Evolutionary conservation across 2,113 vertebrate species (phyloP), one percentile per base, ranked within the genome.

Genomic region (Ranitomeya variabilis): DNA sequence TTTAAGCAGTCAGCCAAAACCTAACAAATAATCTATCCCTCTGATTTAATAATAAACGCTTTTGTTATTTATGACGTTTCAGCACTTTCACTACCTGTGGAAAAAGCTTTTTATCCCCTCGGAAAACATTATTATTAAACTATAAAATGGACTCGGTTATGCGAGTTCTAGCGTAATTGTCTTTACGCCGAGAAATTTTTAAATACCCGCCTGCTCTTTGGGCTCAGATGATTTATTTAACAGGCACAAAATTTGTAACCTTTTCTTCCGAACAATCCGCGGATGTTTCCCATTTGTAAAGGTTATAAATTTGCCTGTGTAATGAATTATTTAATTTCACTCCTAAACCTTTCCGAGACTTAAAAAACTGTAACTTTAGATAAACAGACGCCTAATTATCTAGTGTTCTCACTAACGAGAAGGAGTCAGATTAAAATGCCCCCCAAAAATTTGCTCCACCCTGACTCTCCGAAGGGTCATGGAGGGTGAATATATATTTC

Each of bases 221-320:
- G 62, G 62, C 60, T 85, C 26, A 45, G 87, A 89, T 85, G 87
- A 89, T 89, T 85, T 85, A 89, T 89, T 89, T 89, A 89, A 89
- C 87, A 89, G 81, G 73, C 71, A 26, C 71, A 85, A 89, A 84
- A 89, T 79, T 69, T 84, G 82, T 89, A 89, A 89, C 87, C 87
- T 89, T 89, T 89, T 85, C 87, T 76, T 79, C n/a, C 74, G 71
- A 89, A 85, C 60, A 14, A 89, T 85, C 60, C 69, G 52, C 51
- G 57, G 59, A 89, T 89, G 87, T 69, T 85, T 89, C 81, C 85
- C 81, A 89, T 89, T 89, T 89, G 79, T 89, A 85, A 89, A 89
- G 87, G 87, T 85, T 89, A 89, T 89, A 84, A 78, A 89, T 85
- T 84, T 89, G 81, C 87, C 87, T 85, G 54, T 37, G 82, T 89